These are phyloP conservation scores for Turritopsis dohrnii DNA, from an alignment of 30 jellyfish, hydroid and myxozoan genomes.

Conservation along the genomic window DNA sequence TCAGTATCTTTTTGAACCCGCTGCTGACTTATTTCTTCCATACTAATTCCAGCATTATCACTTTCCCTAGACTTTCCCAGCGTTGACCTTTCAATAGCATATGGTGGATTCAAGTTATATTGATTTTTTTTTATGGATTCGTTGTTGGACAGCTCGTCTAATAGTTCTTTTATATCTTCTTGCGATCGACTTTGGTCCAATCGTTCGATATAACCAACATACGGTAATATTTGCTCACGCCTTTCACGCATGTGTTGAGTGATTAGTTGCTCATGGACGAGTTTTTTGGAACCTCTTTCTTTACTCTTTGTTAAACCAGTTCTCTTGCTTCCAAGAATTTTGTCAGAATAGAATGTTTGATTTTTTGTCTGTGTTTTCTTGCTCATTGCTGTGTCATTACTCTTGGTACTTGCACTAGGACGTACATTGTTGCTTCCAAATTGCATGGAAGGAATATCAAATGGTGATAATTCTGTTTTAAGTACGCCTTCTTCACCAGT, in stretches of 20 bases:
- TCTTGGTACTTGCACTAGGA: background rate
- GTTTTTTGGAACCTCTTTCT: background rate
- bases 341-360: background rate
- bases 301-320: background rate
- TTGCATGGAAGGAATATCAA: background rate
- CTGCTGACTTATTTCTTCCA: background rate
- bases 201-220: constrained; percentile 40
- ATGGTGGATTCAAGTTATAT: background rate
- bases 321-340: background rate
- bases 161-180: background rate
- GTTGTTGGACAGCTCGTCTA: background rate
- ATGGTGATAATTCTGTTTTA: background rate
- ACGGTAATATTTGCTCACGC: constrained; percentile 19
- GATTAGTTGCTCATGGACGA: background rate
- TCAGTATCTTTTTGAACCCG: background rate
- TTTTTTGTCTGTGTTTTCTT: background rate
- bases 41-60: background rate
- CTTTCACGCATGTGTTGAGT: background rate
- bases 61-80: background rate
- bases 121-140: background rate
- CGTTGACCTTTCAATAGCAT: background rate
- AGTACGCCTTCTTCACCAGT: background rate
- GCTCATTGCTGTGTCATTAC: background rate
- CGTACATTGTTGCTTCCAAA: background rate
- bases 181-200: constrained; percentile 20